Conservation (phyloP, 2,888 invertebrate genomes). For the Phalangium opilio region DNA sequence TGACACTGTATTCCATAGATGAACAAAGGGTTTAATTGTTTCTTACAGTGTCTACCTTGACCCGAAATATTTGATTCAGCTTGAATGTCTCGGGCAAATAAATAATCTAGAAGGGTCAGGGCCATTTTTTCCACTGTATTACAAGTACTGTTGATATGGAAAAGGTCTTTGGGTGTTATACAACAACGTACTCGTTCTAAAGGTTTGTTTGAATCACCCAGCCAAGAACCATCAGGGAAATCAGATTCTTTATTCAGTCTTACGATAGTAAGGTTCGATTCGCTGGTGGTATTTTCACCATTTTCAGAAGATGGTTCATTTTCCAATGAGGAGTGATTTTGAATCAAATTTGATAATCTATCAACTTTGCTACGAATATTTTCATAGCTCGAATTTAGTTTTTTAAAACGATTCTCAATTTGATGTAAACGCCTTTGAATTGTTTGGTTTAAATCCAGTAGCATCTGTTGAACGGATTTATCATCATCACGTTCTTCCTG, state of each 20-base stretch:
- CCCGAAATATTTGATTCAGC: slow-evolving; percentile 39
- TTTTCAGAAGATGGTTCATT: too few relatives aligned
- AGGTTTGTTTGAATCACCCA: background rate
- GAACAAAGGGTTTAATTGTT: slow-evolving; percentile 38
- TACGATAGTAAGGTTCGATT: too few relatives aligned
- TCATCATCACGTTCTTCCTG: too few relatives aligned
- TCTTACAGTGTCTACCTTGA: slow-evolving; percentile 38
- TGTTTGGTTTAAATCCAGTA: too few relatives aligned
- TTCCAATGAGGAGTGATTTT: too few relatives aligned
- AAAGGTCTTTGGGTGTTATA: slow-evolving; percentile 21
- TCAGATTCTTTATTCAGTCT: background rate
- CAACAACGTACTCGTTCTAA: background rate
- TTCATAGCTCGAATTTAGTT: too few relatives aligned
- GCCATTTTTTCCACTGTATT: slow-evolving; percentile 40
- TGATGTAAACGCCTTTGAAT: too few relatives aligned
- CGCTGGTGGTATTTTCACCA: too few relatives aligned
- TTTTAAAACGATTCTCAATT: too few relatives aligned
- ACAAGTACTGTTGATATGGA: slow-evolving; percentile 38
- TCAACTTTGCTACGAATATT: too few relatives aligned
- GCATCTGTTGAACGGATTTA: too few relatives aligned
- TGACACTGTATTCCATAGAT: slow-evolving; percentile 34
- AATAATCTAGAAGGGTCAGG: slow-evolving; percentile 36
- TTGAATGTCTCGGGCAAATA: slow-evolving; percentile 38
- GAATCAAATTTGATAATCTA: too few relatives aligned
- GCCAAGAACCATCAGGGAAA: background rate